These are phyloP conservation scores for Nesometra sesokonis DNA, from an alignment of 35 echinoderm and acorn worm genomes.

Conservation along the genomic window DNA sequence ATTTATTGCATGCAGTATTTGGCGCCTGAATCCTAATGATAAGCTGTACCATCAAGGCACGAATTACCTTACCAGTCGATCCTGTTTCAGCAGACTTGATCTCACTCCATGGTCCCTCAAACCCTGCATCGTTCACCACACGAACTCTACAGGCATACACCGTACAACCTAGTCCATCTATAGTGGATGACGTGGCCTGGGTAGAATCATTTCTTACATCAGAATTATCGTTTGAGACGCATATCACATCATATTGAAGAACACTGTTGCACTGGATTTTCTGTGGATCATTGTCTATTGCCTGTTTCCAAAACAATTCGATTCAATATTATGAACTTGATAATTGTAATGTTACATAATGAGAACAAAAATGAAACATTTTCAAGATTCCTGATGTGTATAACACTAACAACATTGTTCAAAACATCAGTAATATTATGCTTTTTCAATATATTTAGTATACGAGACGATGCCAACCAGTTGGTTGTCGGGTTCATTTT, in stretches of 20 bases:
- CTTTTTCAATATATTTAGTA: too few relatives aligned
- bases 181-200: neutral
- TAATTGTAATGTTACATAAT: too few relatives aligned
- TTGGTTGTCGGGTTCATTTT: too few relatives aligned
- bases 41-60: too few relatives aligned
- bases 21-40: too few relatives aligned
- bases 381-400: too few relatives aligned
- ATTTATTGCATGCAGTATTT: too few relatives aligned
- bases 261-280: neutral
- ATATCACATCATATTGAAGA: neutral
- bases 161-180: neutral
- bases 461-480: too few relatives aligned
- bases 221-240: neutral
- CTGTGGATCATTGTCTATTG: neutral
- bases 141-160: neutral
- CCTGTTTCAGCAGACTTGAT: neutral
- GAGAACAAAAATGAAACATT: too few relatives aligned
- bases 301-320: neutral
- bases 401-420: too few relatives aligned
- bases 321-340: too few relatives aligned
- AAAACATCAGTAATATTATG: too few relatives aligned
- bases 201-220: neutral
- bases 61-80: neutral
- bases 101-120: neutral
- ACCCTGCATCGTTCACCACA: neutral